Base-by-base conservation (phyloP, 2,797 vertebrate species). In the Cetoscarus ocellatus region DNA sequence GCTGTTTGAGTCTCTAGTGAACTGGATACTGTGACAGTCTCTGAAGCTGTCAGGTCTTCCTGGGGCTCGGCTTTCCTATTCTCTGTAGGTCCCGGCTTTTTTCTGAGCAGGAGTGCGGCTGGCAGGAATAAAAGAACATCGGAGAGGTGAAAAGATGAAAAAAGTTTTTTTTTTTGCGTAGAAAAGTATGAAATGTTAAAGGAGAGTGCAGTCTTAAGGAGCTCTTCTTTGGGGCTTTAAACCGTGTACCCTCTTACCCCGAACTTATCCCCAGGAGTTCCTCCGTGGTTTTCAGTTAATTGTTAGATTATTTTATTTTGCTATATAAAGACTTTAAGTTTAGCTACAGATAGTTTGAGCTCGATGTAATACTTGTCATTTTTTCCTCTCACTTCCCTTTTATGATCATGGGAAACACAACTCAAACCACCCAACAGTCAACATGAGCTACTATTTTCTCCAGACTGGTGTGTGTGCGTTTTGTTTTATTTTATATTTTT, bases 61-160 rank as follows among this genome's bases (percentile, higher is more conserved):
- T 81, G 80, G 77, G 81, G 86, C 88, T 90, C 83, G 78, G 86
- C 88, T 91, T 86, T 78, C 75, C 75, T 88, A 90, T 93, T 91
- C 92, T 93, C 91, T 57, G 70, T 88, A 91, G 91, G 86, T 93
- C 67, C 72, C 79, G 89, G 61, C 79, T 73, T 94, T 91, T 90
- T 86, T n/a, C 79, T 70, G 61, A 79, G 91, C 83, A 82, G 64
- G 73, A 86, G 81, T 80, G 79, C 79, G 82, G 80, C 83, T 89
- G 86, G 67, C 70, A 85, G 81, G 73, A 77, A 90, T 82, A 85
- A 83, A 86, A 82, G 87, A 84, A 85, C 55, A 43, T 73, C 51
- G 75, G 80, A 86, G 80, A 88, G 83, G 85, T 83, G 80, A 86
- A 89, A 79, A 80, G 55, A 88, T 83, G 65, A 86, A 61, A 85